Evolutionary conservation across 1,140 invertebrate species (phyloP), one percentile per base, ranked within the genome.

Genomic region (Orius insidiosus): DNA sequence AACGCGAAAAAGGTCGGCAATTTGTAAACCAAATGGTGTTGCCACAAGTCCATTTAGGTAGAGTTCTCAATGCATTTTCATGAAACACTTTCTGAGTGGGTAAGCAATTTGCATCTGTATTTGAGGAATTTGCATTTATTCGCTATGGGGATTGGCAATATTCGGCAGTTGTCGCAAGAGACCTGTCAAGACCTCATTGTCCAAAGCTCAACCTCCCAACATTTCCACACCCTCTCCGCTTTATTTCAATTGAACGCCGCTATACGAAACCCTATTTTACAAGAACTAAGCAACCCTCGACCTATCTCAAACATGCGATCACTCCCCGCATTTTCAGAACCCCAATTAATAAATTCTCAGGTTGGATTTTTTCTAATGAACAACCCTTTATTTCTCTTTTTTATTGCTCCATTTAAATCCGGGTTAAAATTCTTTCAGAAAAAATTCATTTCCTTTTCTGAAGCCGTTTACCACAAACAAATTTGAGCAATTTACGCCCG

Each of bases 61-160:
- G 46, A 45, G 46, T 47, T 47, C 46, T 48, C 50, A 46, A 52
- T 52, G 50, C 50, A 52, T 52, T 52, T 52, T 52, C 50, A 52
- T 52, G 50, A 52, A 52, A 52, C 46, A 52, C 50, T 52, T 48
- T 52, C 40, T 48, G 46, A 52, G 50, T 47, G 50, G 50, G 46
- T 48, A 41, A 47, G 34, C 50, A 52, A 52, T 52, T 52, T 47
- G 50, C 50, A 52, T 52, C 46, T 52, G 46, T 52, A 52, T 52
- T 52, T 52, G 50, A 34, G 42, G 37, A 45, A 52, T 52, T 52
- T 52, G 45, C 50, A 48, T 52, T 48, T 49, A 49, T 49, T 49
- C 47, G 40, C 41, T 18, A 43, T 43, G 41, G 41, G 41, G 46
- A 48, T 48, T 48, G 46, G 46, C 46, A 48, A 48, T 48, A 48